Evolutionary conservation across 2,113 vertebrate species (phyloP).

Genomic region (Nothocercus nigrocapillus): DNA sequence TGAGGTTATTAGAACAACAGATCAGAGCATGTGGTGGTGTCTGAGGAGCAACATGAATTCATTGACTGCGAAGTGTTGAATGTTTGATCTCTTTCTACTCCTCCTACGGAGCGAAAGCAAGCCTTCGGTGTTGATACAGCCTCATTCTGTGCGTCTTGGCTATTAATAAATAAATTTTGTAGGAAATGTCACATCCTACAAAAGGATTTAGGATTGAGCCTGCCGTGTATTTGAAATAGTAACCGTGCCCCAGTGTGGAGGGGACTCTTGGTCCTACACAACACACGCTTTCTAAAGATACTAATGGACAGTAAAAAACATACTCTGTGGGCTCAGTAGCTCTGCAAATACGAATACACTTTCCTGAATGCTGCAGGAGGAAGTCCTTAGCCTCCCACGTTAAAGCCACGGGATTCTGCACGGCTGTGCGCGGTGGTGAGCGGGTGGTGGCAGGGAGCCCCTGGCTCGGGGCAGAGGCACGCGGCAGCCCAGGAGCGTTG

Average conservation of each 20-base stretch:
- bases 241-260: neutral
- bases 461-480: neutral
- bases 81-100: conserved; percentile 42
- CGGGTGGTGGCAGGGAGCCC: neutral
- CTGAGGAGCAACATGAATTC: conserved; percentile 18
- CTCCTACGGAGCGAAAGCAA: conserved; percentile 39
- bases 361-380: neutral
- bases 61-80: conserved; percentile 38
- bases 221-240: conserved; percentile 1
- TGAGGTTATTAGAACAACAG: neutral
- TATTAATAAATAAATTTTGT: conserved; percentile 36
- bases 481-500: too few relatives aligned
- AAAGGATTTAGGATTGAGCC: neutral
- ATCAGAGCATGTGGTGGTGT: neutral
- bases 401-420: neutral
- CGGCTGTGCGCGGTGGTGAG: fast-evolving
- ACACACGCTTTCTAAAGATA: neutral
- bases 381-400: neutral
- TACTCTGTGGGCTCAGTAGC: neutral
- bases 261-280: neutral
- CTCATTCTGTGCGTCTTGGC: conserved; percentile 1
- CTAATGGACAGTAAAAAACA: neutral
- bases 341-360: neutral
- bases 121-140: neutral
- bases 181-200: neutral